phyloP scores from a whole-genome alignment of 2,113 vertebrate genomes.

The Calidris pygmaea region DNA sequence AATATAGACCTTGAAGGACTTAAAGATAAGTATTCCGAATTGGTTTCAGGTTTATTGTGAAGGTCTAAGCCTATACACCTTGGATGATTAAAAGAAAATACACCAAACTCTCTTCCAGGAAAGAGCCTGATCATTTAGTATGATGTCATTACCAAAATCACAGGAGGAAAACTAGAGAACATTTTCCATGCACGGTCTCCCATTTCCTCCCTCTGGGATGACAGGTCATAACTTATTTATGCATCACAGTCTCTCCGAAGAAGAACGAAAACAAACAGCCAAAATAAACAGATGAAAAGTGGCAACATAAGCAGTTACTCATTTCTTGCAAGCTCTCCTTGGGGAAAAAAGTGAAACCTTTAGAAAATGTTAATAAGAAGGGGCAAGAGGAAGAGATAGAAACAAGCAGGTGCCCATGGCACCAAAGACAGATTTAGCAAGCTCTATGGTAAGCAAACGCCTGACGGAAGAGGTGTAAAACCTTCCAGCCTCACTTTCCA shows the following conservation, averaged over 20 bases:
- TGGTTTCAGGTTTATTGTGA: slow-evolving; percentile 12
- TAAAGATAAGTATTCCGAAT: not conserved
- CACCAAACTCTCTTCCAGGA: not conserved
- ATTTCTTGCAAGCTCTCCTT: not conserved
- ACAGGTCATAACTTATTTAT: slow-evolving; percentile 18
- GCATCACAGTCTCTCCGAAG: not conserved
- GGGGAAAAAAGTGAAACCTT: not conserved
- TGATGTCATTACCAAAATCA: not conserved
- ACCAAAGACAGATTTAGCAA: not conserved
- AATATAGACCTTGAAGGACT: slow-evolving; percentile 50
- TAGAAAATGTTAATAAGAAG: not conserved
- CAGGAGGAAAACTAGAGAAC: not conserved
- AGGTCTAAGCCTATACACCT: not conserved
- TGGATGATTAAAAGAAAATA: not conserved
- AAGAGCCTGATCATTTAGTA: not conserved
- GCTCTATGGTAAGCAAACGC: not conserved
- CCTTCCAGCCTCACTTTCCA: not conserved
- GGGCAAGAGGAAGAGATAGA: not conserved
- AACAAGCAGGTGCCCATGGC: not conserved
- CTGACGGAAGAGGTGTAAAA: not conserved
- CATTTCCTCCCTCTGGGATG: not conserved
- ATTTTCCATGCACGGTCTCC: not conserved
- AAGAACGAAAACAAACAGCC: not conserved
- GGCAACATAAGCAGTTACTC: not conserved
- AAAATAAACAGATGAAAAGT: slow-evolving; percentile 13